Evolutionary conservation across 1,140 invertebrate genomes (phyloP).

Genomic region (Gonioctena quinquepunctata): DNA sequence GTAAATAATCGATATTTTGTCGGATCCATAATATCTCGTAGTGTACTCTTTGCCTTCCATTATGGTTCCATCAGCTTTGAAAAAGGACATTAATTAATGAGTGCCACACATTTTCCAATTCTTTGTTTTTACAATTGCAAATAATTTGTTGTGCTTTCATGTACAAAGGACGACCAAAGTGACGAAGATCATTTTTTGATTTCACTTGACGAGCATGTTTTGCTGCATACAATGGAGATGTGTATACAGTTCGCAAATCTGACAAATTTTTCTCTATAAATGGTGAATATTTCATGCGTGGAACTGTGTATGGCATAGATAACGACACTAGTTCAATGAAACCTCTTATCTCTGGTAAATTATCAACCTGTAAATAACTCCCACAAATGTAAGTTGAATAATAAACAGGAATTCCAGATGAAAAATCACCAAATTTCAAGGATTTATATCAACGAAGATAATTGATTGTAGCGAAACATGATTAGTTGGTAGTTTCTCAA

Average conservation of each 20-base stretch:
- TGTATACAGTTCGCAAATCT: background rate
- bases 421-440: background rate
- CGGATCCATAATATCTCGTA: too few species aligned
- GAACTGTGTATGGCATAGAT: background rate
- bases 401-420: constrained; percentile 20
- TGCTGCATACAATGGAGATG: background rate
- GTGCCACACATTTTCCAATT: constrained; percentile 35
- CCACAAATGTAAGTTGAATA: constrained; percentile 2
- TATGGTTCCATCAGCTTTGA: constrained; percentile 28
- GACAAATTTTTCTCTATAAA: background rate
- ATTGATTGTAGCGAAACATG: background rate
- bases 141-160: constrained; percentile 33
- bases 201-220: background rate
- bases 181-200: constrained; percentile 35
- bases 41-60: too few species aligned
- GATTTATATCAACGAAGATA: background rate
- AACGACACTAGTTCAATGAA: background rate
- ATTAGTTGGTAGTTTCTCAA: background rate
- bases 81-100: constrained; percentile 47
- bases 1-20: too few species aligned
- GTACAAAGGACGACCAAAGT: constrained; percentile 35
- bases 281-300: background rate
- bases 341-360: background rate
- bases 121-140: background rate
- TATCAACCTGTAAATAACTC: background rate